Percentiles rank a stretch among this genome's conserved stretches.
phyloP scores from a whole-genome alignment of 1,140 invertebrate genomes.

The Bombus consobrinus region DNA sequence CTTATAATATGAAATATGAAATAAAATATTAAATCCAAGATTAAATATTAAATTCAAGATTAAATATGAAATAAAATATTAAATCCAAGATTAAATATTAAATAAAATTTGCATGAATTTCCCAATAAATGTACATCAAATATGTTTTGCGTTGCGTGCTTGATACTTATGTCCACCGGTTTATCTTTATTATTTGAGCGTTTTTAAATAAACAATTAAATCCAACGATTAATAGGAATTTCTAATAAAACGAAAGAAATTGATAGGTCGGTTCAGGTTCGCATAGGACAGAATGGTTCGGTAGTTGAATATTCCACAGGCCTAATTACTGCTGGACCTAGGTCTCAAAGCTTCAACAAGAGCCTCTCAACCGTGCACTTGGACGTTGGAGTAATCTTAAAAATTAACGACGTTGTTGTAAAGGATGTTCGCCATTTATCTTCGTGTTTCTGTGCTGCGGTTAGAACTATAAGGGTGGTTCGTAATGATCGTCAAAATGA shows the following conservation, averaged over 20 bases:
- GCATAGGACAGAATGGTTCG: not conserved
- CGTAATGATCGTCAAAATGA: constrained; percentile 18
- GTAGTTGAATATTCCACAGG: not conserved
- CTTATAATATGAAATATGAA: not conserved
- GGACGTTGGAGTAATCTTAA: constrained; percentile 23
- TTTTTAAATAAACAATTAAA: not conserved
- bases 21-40: not conserved
- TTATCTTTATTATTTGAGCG: too few species aligned
- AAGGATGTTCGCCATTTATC: constrained; percentile 37
- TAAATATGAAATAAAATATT: too few species aligned
- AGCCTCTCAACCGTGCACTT: constrained; percentile 3
- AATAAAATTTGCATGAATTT: not conserved
- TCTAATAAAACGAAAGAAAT: not conserved
- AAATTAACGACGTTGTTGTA: constrained; percentile 20
- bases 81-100: not conserved
- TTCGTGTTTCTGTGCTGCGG: not conserved
- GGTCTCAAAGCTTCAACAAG: not conserved
- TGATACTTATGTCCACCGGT: not conserved
- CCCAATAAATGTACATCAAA: not conserved
- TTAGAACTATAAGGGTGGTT: constrained; percentile 8
- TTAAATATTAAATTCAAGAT: not conserved
- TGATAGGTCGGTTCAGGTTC: not conserved
- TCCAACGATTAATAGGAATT: not conserved
- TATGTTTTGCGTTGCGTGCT: not conserved
- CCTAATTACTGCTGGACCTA: constrained; percentile 9